Base-by-base conservation (phyloP, 2,797 vertebrate species). In the Heterohyrax brucei region DNA sequence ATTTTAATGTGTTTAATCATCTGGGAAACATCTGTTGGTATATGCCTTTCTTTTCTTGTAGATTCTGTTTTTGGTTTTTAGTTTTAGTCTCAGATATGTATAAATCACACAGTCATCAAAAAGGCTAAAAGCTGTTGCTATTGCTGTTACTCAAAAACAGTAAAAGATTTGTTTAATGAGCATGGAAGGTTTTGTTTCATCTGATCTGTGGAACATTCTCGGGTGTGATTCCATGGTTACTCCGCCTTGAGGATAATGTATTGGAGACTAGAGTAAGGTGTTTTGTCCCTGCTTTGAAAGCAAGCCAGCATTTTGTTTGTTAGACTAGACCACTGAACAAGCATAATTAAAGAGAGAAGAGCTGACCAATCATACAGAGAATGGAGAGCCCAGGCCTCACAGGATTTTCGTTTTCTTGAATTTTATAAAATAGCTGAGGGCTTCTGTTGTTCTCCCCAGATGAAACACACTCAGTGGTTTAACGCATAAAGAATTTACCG, bases 1-100 rank as follows among this genome's bases (percentile, higher is more conserved):
- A 96, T 98, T 98, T 97, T 97, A 98, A 89, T 94, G 82, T 64
- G 96, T 98, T 97, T 98, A 98, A 97, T 98, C 97, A 96, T 94
- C 90, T 68, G 78, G 95, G 56, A 98, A 97, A 96, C 94, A 92
- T 81, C n/a, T 87, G 48, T 89, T 92, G 78, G 16, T 1, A 0
- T 84, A 62, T 28, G 81, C 61, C 92, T 79, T 92, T 97, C 92
- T 87, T 95, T 96, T 94, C 94, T 89, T 79, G 18, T 93, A 68
- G 91, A 84, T 85, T 59, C 26, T 48, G 61, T 76, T 68, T 56
- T 64, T 87, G 1, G 13, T 56, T 59, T 94, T 62, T 97, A 39
- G 96, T 56, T 87, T 96, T 64, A 22, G 91, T 78, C 73, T 80
- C 81, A 26, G 76, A 92, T n/a, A 46, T 70, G 3, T 59, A 33